phyloP scores from a whole-genome alignment of 2,888 invertebrate genomes.

The Acanthoscelides obtectus region DNA sequence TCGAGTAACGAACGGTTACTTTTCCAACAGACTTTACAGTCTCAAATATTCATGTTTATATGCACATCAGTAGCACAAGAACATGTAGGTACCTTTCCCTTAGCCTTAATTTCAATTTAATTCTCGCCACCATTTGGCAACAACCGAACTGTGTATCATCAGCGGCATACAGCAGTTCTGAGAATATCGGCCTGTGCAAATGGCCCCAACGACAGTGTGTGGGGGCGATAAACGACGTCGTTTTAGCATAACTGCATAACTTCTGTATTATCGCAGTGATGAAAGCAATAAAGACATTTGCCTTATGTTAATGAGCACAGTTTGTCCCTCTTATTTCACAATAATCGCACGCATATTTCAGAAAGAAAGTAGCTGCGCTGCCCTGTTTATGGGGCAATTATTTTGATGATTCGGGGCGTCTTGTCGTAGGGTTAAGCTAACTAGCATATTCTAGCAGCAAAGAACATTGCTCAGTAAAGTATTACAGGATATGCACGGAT shows the following conservation, averaged over 20 bases:
- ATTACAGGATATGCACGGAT: no score
- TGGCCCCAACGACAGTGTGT: not conserved
- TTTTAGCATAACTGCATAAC: not conserved
- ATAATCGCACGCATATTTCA: not conserved
- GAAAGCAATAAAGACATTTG: not conserved
- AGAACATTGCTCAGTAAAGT: not conserved
- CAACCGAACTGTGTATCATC: not conserved
- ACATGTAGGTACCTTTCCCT: not conserved
- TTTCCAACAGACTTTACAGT: no score
- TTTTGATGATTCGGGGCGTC: not conserved
- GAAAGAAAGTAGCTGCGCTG: not conserved
- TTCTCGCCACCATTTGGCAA: not conserved
- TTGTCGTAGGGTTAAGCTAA: not conserved
- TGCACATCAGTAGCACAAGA: not conserved
- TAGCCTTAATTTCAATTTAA: not conserved
- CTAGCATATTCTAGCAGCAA: not conserved
- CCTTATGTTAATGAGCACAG: not conserved
- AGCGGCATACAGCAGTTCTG: not conserved
- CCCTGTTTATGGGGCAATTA: not conserved
- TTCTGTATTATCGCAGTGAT: not conserved
- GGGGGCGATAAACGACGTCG: not conserved
- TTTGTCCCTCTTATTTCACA: not conserved
- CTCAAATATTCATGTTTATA: no score
- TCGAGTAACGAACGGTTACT: no score
- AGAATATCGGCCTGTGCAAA: not conserved